A percentile compares a stretch with the other conserved stretches of the same genome.
These are phyloP conservation scores for Blastobasis adustella DNA, from an alignment of 2,888 invertebrate genomes.

Conservation along the genomic window DNA sequence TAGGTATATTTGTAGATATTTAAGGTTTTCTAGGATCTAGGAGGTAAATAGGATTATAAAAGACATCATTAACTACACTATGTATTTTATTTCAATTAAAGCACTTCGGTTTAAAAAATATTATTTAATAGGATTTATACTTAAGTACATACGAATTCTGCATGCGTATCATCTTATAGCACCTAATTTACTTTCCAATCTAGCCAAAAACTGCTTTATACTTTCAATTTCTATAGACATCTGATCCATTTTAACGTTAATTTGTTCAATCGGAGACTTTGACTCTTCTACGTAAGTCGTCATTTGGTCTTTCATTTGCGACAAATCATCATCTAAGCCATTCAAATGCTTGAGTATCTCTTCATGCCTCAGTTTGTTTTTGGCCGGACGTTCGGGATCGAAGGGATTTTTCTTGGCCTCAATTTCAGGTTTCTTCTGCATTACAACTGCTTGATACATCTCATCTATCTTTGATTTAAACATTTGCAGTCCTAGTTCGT, in stretches of 20 bases:
- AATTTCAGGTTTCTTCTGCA: conserved; percentile 21
- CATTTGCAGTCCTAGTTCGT: conserved; percentile 39
- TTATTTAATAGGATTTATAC: neutral
- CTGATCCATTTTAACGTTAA: conserved; percentile 56
- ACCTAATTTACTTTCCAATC: conserved; percentile 47
- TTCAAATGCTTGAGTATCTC: conserved; percentile 44
- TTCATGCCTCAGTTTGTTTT: conserved; percentile 30
- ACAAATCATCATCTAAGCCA: conserved; percentile 42
- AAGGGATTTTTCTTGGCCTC: conserved; percentile 13
- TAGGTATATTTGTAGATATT: too few species aligned
- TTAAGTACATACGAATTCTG: neutral
- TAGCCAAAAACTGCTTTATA: conserved; percentile 45
- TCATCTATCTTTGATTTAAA: conserved; percentile 48
- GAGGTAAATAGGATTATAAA: too few species aligned
- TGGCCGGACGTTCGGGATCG: conserved; percentile 14
- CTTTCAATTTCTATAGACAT: conserved; percentile 48
- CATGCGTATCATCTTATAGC: neutral
- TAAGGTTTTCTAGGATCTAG: too few species aligned
- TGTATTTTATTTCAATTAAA: neutral
- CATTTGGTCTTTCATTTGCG: conserved; percentile 41
- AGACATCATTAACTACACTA: too few species aligned
- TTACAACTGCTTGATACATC: conserved; percentile 51
- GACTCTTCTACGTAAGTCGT: conserved; percentile 33
- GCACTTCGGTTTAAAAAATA: neutral
- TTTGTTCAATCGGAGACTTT: conserved; percentile 33